Evolutionary conservation across 1,140 invertebrate species (phyloP).

Genomic region (Sminthurinus signatus): DNA sequence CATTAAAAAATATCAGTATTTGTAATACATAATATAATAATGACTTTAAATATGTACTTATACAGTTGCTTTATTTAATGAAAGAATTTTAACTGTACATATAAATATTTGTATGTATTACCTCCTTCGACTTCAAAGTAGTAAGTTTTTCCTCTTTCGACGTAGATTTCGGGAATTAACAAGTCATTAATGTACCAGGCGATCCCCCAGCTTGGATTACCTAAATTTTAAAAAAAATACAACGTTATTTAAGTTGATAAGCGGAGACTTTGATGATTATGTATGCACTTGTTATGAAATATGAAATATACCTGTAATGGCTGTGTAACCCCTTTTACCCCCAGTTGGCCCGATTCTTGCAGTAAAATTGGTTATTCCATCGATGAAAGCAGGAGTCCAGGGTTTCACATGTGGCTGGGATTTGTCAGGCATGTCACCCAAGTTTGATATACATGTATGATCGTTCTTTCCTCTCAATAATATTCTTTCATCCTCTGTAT

Average conservation of each 20-base stretch:
- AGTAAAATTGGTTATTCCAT: conserved; percentile 59
- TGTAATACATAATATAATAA: too few relatives aligned
- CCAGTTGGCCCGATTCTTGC: conserved; percentile 87
- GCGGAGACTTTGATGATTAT: too few relatives aligned
- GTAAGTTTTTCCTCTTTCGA: conserved; percentile 52
- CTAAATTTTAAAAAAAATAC: too few relatives aligned
- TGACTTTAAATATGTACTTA: too few relatives aligned
- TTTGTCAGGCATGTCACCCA: conserved; percentile 48
- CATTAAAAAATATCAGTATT: too few relatives aligned
- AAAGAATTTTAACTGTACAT: too few relatives aligned
- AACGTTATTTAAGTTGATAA: too few relatives aligned
- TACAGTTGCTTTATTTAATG: too few relatives aligned
- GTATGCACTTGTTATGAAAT: too few relatives aligned
- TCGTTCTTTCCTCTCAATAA: conserved; percentile 58
- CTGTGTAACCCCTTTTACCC: conserved; percentile 50
- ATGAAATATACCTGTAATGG: too few relatives aligned
- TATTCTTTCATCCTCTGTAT: conserved; percentile 63
- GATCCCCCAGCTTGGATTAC: too few relatives aligned
- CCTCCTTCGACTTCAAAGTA: conserved; percentile 87
- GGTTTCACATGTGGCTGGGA: conserved; percentile 52
- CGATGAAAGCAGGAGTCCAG: conserved; percentile 59
- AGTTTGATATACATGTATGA: conserved; percentile 49
- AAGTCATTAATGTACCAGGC: conserved; percentile 96
- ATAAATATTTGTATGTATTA: too few relatives aligned
- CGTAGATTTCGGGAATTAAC: conserved; percentile 84